These are phyloP conservation scores for Campylomormyrus numenius DNA, from an alignment of 2,113 vertebrate species.

Conservation along the genomic window DNA sequence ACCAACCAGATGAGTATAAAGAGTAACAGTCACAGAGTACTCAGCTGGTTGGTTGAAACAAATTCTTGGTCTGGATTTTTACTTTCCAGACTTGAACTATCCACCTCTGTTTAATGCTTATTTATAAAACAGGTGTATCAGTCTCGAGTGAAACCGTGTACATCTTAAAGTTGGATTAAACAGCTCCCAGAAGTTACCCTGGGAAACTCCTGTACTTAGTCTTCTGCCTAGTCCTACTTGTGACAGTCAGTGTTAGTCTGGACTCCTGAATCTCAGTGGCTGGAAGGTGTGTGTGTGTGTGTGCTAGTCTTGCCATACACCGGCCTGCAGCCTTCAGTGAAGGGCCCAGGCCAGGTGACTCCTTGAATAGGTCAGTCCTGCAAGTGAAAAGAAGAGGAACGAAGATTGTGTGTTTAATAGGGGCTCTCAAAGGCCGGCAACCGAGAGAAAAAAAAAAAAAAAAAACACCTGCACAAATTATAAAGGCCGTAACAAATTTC, in stretches of 20 bases:
- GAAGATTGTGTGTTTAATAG: slow-evolving; percentile 70
- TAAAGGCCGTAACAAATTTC: neutral
- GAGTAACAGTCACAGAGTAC: neutral
- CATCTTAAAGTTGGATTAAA: neutral
- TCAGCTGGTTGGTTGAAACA: neutral
- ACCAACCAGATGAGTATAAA: neutral
- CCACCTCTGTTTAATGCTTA: neutral
- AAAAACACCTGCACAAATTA: neutral
- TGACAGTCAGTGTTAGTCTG: neutral
- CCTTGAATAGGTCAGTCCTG: slow-evolving; percentile 78
- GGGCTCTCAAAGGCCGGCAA: slow-evolving; percentile 46
- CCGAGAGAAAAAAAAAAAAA: slow-evolving; percentile 38
- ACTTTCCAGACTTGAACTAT: neutral
- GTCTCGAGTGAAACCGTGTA: neutral
- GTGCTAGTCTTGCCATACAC: slow-evolving; percentile 52
- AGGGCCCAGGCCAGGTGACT: slow-evolving; percentile 72
- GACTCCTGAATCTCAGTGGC: neutral
- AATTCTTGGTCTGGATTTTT: neutral
- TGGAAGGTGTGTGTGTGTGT: neutral
- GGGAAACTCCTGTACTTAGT: neutral
- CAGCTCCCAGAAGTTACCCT: neutral
- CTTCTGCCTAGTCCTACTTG: neutral
- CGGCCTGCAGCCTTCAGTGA: slow-evolving; percentile 78
- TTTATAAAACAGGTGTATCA: neutral
- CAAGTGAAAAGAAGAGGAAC: slow-evolving; percentile 75